A percentile compares a stretch with the other conserved stretches of the same genome.
phyloP scores from a whole-genome alignment of 2,888 invertebrate species.

The Melieria picta region DNA sequence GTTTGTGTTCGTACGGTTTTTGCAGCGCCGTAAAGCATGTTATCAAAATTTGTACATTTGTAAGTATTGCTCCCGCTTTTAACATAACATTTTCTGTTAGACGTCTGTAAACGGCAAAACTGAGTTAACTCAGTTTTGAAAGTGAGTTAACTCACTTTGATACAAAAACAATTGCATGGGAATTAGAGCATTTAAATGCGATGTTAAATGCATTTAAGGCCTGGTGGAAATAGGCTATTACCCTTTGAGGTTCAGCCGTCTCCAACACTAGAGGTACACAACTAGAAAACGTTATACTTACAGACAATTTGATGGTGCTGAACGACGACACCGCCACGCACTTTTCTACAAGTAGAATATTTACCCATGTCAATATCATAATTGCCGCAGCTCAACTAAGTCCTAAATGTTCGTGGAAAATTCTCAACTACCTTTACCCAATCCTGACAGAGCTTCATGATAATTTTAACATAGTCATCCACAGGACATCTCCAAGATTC shows the following conservation, averaged over 20 bases:
- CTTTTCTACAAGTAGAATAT: neutral
- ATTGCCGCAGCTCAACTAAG: neutral
- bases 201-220: too few species aligned
- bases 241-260: slow-evolving; percentile 3
- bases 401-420: neutral
- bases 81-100: too few species aligned
- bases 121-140: too few species aligned
- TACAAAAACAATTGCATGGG: too few species aligned
- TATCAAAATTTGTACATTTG: too few species aligned
- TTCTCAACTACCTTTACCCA: neutral
- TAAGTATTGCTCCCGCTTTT: too few species aligned
- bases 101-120: too few species aligned
- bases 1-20: too few species aligned
- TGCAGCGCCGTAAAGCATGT: too few species aligned
- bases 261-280: slow-evolving; percentile 5
- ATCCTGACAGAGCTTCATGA: neutral
- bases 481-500: neutral
- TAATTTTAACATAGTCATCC: neutral
- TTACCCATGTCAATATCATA: neutral
- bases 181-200: too few species aligned
- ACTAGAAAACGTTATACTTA: neutral
- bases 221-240: neutral
- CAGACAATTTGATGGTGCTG: neutral
- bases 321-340: neutral
- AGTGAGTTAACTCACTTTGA: too few species aligned